phyloP scores from a whole-genome alignment of 2,113 vertebrate species.

The Caranx ignobilis region DNA sequence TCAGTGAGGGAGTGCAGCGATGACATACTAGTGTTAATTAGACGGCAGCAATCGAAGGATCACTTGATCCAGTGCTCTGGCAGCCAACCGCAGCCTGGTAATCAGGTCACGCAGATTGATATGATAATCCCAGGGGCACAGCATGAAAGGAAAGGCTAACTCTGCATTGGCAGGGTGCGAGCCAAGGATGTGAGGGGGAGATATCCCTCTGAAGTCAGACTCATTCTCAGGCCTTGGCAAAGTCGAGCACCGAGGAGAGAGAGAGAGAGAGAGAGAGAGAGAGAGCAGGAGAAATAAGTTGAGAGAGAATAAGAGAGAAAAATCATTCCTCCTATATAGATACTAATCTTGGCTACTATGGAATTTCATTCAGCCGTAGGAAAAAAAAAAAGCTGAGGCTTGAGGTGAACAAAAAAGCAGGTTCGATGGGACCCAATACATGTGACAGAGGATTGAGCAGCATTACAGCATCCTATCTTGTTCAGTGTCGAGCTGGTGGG shows the following conservation, averaged over 20 bases:
- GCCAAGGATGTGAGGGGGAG: slow-evolving; percentile 71
- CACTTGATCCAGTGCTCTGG: slow-evolving; percentile 71
- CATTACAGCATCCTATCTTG: slow-evolving; percentile 51
- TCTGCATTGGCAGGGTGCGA: slow-evolving; percentile 72
- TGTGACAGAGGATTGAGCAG: slow-evolving; percentile 57
- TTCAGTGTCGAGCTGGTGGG: slow-evolving; percentile 50
- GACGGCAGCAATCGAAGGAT: slow-evolving; percentile 63
- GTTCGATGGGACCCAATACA: slow-evolving; percentile 41
- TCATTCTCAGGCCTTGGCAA: slow-evolving; percentile 70
- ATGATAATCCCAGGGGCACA: slow-evolving; percentile 80
- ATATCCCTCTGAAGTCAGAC: slow-evolving; percentile 80
- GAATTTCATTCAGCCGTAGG: slow-evolving; percentile 51
- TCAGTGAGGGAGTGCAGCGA: slow-evolving; percentile 40
- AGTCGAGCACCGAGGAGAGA: slow-evolving; percentile 45
- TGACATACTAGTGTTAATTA: slow-evolving; percentile 75
- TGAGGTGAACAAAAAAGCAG: slow-evolving; percentile 27
- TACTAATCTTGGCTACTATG: slow-evolving; percentile 62
- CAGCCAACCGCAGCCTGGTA: slow-evolving; percentile 71
- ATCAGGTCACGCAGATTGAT: slow-evolving; percentile 82
- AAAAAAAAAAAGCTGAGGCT: slow-evolving; percentile 22
- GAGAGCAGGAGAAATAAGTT: slow-evolving; percentile 29
- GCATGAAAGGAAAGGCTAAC: slow-evolving; percentile 82
- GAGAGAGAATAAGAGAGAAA: slow-evolving; percentile 34
- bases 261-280: not conserved
- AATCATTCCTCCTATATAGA: slow-evolving; percentile 60